Conservation (phyloP, 2,888 invertebrate genomes). For the Bugulina stolonifera region DNA sequence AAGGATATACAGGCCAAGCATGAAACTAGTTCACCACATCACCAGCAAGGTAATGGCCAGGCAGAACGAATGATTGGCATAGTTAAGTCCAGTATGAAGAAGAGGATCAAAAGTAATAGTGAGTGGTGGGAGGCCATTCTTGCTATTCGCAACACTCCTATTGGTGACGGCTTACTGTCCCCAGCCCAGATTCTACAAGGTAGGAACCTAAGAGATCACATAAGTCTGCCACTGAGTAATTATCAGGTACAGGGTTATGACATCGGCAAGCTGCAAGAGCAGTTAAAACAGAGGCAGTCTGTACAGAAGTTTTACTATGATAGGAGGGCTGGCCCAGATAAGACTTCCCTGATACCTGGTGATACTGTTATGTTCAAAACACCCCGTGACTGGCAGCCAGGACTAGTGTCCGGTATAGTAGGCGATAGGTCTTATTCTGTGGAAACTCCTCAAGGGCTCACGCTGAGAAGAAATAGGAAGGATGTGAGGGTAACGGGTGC, state of each 20-base stretch:
- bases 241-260: constrained; percentile 3
- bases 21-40: neutral
- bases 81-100: neutral
- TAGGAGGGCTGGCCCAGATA: neutral
- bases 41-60: neutral
- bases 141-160: neutral
- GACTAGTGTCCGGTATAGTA: neutral
- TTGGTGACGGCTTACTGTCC: neutral
- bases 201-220: neutral
- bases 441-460: neutral
- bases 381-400: neutral
- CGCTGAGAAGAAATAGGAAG: neutral
- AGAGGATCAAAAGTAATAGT: neutral
- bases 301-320: neutral
- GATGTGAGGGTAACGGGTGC: too few species aligned
- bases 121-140: neutral
- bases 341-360: neutral
- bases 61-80: neutral
- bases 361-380: neutral
- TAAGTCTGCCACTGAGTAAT: neutral
- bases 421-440: neutral
- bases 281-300: neutral
- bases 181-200: neutral
- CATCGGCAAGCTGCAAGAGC: neutral
- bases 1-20: neutral